Base-by-base conservation (phyloP, 1,140 invertebrate species). In the Apis dorsata region DNA sequence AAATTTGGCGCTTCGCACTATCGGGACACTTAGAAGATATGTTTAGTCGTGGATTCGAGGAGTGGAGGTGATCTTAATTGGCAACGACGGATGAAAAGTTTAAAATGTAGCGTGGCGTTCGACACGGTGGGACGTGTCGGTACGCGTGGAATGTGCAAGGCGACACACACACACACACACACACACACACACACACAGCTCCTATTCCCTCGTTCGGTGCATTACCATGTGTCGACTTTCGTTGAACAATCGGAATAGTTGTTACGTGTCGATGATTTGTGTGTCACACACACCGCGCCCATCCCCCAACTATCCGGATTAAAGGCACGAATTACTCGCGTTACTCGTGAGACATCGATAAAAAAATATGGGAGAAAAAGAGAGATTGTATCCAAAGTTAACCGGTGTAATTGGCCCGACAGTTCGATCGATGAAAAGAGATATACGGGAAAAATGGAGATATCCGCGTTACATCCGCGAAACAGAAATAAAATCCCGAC, bases 91-190 rank as follows among this genome's bases (percentile, higher is more conserved):
- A 62, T 55, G 34, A 72, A 72, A 73, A 84, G 60, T 59, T 79
- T 62, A 69, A 87, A 81, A 78, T 68, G 78, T 63, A 55, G 13
- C 34, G 57, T 72, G 70, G 65, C 63, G 62, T 85, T 85, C 70
- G 84, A 85, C 34, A 34, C 82, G 44, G 77, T 86, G 65, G 76
- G 84, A 90, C 88, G 85, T 34, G 83, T n/a, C 70, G 83, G 87
- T 81, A 83, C 76, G 88, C 79, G 59, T 49, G 87, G 90, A 91
- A 91, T 90, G 87, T 83, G 79, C 85, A 69, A 55, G 81, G 57
- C 76, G 69, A 85, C 79, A 83, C 89, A 87, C 34, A 44, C 24
- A 24, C 24, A 24, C 24, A 24, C 0, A 24, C 24, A 24, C 24
- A 24, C 24, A 24, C 0, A 24, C 24, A 24, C 24, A 24, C 24